phyloP scores from a whole-genome alignment of 2,888 invertebrate species.

The Diachrysia chrysitis region DNA sequence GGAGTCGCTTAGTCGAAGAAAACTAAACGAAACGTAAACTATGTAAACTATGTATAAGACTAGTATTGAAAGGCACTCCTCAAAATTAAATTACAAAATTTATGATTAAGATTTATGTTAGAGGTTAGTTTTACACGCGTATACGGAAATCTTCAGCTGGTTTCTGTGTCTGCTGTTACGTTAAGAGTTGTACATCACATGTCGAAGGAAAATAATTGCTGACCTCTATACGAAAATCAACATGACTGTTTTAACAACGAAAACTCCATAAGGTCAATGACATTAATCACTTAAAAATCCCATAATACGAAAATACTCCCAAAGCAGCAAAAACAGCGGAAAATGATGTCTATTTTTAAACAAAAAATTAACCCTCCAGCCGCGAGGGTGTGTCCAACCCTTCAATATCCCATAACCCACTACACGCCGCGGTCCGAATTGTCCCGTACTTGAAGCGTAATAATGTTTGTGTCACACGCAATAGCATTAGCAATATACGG shows the following conservation, averaged over 20 bases:
- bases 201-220: too few relatives aligned
- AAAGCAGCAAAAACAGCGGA: conserved; percentile 30
- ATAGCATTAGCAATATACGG: conserved; percentile 32
- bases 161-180: not conserved
- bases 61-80: too few relatives aligned
- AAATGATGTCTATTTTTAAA: conserved; percentile 57
- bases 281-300: conserved; percentile 23
- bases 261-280: conserved; percentile 7
- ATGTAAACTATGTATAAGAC: too few relatives aligned
- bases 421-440: conserved; percentile 27
- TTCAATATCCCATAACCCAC: conserved; percentile 48
- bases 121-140: not conserved
- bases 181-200: too few relatives aligned
- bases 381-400: conserved; percentile 59
- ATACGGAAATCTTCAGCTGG: not conserved
- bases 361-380: conserved; percentile 64
- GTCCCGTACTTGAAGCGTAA: conserved; percentile 48
- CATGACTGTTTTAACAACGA: not conserved
- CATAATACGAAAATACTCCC: conserved; percentile 31
- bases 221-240: too few relatives aligned
- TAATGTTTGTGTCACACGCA: conserved; percentile 52
- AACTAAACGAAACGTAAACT: too few relatives aligned
- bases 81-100: too few relatives aligned
- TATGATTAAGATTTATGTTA: not conserved
- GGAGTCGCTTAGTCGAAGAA: too few relatives aligned